Percentiles rank a stretch among this genome's conserved stretches.
These are phyloP conservation scores for Anagyrus pseudococci DNA, from an alignment of 2,888 invertebrate species.

Conservation along the genomic window DNA sequence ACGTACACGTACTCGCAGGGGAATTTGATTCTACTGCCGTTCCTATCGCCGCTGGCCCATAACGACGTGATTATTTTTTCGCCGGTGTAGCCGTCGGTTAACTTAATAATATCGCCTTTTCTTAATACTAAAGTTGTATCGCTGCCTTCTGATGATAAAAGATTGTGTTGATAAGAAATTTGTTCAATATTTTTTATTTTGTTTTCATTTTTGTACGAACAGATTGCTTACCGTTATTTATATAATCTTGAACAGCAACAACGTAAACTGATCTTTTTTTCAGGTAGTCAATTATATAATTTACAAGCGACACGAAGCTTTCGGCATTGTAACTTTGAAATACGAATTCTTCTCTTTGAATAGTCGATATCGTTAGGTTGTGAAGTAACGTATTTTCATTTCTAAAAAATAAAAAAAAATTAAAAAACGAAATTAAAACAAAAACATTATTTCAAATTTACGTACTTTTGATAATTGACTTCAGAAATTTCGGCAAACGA, in stretches of 20 bases:
- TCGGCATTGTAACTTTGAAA: slow-evolving; percentile 90
- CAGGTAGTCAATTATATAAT: slow-evolving; percentile 84
- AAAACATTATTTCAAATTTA: neutral
- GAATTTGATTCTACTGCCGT: slow-evolving; percentile 80
- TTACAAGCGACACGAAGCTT: slow-evolving; percentile 82
- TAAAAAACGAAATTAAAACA: neutral
- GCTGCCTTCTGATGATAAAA: slow-evolving; percentile 62
- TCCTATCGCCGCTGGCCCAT: slow-evolving; percentile 77
- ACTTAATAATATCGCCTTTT: slow-evolving; percentile 82
- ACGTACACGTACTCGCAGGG: slow-evolving; percentile 87
- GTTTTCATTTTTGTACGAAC: no score
- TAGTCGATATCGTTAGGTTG: slow-evolving; percentile 78
- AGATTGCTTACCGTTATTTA: slow-evolving; percentile 56
- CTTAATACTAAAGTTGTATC: slow-evolving; percentile 68
- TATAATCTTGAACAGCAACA: slow-evolving; percentile 75
- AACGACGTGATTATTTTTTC: slow-evolving; percentile 75
- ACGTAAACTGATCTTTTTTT: slow-evolving; percentile 85
- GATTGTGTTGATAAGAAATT: no score
- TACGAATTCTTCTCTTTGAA: slow-evolving; percentile 87
- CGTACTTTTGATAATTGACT: slow-evolving; percentile 68
- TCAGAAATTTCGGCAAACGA: slow-evolving; percentile 86
- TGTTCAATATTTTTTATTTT: neutral
- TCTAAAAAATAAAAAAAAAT: slow-evolving; percentile 49
- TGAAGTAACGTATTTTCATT: slow-evolving; percentile 67
- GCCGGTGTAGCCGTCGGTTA: slow-evolving; percentile 78